phyloP scores from a whole-genome alignment of 2,797 vertebrate species.

The Sitta carolinensis region DNA sequence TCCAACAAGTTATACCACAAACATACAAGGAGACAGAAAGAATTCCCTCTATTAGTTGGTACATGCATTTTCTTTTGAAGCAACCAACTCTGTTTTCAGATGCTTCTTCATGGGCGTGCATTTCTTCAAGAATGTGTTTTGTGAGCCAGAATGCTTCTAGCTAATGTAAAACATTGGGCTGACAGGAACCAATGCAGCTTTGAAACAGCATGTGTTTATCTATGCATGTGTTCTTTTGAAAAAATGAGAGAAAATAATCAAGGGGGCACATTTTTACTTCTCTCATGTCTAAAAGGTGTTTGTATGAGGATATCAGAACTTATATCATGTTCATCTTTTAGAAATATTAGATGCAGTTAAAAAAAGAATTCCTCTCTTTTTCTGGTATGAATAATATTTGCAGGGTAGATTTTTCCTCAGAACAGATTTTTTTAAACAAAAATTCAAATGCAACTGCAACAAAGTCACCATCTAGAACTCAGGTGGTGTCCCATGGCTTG shows the following conservation, averaged over 20 bases:
- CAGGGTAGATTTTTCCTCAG: background rate
- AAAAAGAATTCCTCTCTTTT: background rate
- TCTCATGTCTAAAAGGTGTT: background rate
- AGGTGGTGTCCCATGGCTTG: background rate
- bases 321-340: background rate
- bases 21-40: background rate
- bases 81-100: background rate
- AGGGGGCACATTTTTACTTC: background rate
- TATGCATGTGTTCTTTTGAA: background rate
- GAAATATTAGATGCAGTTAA: background rate
- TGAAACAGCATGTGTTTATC: background rate
- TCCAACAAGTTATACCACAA: background rate
- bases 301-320: background rate
- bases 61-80: conserved; percentile 19
- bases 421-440: background rate
- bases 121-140: background rate
- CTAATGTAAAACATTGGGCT: background rate
- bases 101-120: background rate
- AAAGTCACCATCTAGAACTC: background rate
- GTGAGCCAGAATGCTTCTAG: conserved; percentile 10
- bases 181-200: background rate
- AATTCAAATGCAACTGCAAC: background rate
- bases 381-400: background rate
- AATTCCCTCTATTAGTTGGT: background rate
- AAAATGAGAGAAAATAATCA: background rate